Conservation (phyloP, 2,113 vertebrate genomes). For the Lasiurus cinereus region DNA sequence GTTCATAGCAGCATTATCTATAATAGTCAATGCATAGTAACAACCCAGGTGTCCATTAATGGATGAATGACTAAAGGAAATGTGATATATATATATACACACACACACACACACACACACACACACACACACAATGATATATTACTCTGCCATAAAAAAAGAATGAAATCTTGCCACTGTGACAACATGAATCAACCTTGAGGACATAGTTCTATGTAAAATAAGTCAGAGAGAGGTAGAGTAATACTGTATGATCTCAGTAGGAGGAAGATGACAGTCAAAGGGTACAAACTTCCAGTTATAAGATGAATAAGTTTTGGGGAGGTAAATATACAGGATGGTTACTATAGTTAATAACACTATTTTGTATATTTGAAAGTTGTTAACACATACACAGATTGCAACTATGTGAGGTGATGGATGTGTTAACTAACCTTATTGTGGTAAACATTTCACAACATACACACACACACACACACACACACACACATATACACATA, state of each 20-base stretch:
- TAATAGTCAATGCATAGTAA: background rate
- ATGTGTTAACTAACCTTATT: background rate
- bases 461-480: too few relatives aligned
- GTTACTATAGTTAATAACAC: background rate
- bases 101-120: too few relatives aligned
- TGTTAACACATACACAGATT: background rate
- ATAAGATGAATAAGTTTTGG: background rate
- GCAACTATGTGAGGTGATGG: background rate
- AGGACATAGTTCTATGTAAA: background rate
- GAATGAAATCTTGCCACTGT: background rate
- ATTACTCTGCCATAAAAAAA: background rate
- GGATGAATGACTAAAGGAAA: background rate
- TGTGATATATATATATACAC: background rate
- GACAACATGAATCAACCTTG: background rate
- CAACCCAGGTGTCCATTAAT: background rate
- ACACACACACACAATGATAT: too few relatives aligned
- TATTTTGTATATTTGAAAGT: background rate
- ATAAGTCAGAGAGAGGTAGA: background rate
- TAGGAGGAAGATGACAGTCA: background rate
- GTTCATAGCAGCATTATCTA: background rate
- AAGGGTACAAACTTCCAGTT: background rate
- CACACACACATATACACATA: too few relatives aligned
- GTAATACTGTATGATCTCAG: background rate
- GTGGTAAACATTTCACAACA: background rate
- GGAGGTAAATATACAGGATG: background rate